Conservation (phyloP, 2,888 invertebrate species). For the Oxytorus armatus region DNA sequence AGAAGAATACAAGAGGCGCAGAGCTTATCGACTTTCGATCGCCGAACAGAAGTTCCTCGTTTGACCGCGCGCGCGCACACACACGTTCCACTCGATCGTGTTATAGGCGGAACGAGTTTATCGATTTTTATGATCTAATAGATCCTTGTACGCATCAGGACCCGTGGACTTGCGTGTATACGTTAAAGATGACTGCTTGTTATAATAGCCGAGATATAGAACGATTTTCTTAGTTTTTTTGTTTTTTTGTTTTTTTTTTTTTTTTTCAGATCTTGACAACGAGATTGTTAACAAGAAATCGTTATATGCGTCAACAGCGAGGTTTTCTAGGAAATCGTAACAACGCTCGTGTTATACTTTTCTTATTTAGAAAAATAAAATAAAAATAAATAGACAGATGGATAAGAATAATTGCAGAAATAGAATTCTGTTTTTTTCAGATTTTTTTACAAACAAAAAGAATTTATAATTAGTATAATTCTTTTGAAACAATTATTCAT, state of each 20-base stretch:
- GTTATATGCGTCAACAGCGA: neutral
- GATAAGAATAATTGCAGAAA: too few species aligned
- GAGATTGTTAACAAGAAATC: constrained; percentile 53
- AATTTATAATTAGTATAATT: too few species aligned
- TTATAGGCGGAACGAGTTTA: constrained; percentile 62
- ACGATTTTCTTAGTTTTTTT: too few species aligned
- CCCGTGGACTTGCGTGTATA: neutral
- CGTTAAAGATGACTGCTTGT: constrained; percentile 11
- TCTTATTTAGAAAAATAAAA: too few species aligned
- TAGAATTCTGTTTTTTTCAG: too few species aligned
- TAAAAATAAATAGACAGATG: too few species aligned
- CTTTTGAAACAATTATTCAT: too few species aligned
- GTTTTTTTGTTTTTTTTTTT: too few species aligned
- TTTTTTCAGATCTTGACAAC: constrained; percentile 28
- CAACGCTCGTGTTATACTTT: neutral
- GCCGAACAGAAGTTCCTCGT: constrained; percentile 63
- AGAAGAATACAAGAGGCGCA: constrained; percentile 25
- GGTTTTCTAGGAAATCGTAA: constrained; percentile 10
- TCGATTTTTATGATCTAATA: constrained; percentile 49
- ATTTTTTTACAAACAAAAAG: neutral
- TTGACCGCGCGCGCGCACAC: constrained; percentile 45
- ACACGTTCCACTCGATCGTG: constrained; percentile 64
- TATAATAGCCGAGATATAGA: constrained; percentile 48
- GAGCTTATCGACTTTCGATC: constrained; percentile 67
- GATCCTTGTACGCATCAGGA: constrained; percentile 11